phyloP scores from a whole-genome alignment of 2,113 vertebrate genomes.

The Neopipo cinnamomea region DNA sequence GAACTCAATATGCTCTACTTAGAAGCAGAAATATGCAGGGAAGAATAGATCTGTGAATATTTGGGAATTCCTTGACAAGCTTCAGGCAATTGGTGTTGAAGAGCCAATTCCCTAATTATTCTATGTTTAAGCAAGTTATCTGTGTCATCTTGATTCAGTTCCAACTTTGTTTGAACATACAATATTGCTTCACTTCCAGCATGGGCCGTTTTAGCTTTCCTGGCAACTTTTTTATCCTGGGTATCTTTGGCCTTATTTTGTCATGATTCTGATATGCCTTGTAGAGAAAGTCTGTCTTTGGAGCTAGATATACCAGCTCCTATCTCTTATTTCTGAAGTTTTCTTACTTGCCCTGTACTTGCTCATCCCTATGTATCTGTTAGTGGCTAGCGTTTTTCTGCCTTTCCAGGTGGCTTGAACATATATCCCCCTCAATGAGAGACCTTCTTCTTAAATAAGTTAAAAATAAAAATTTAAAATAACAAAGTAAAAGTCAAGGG shows the following conservation, averaged over 20 bases:
- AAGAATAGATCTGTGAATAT: neutral
- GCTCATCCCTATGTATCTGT: neutral
- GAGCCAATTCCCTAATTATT: neutral
- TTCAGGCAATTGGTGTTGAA: neutral
- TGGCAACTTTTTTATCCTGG: neutral
- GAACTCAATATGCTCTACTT: neutral
- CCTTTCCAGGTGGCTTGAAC: neutral
- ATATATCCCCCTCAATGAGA: rapidly evolving
- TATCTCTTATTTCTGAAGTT: neutral
- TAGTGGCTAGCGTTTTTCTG: neutral
- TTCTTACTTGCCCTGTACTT: neutral
- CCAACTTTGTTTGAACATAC: neutral
- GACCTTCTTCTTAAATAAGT: neutral
- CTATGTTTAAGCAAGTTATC: neutral
- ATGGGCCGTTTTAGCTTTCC: neutral
- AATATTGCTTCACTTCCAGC: neutral
- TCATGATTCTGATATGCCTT: neutral
- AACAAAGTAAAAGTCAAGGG: neutral
- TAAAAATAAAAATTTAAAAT: neutral
- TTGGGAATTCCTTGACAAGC: neutral
- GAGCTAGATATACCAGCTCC: neutral
- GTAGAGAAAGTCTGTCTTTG: neutral
- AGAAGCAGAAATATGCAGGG: neutral
- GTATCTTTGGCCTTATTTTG: neutral
- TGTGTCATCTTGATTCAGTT: neutral